Evolutionary conservation across 2,797 vertebrate genomes (phyloP).

Genomic region (Pteronotus mesoamericanus): DNA sequence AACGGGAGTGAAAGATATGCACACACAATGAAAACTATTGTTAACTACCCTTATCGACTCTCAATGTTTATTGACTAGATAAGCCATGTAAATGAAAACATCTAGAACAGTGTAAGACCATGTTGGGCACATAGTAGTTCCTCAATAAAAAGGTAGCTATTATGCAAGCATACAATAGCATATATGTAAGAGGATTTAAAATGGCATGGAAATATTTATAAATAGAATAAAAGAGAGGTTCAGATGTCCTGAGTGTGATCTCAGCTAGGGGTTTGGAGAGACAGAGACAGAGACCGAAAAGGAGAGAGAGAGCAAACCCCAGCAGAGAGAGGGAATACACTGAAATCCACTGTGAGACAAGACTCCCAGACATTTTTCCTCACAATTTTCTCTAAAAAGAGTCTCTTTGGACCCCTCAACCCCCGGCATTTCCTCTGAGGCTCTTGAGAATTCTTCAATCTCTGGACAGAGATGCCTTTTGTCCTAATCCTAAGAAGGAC

Average conservation of each 20-base stretch:
- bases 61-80: neutral
- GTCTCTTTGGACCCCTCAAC: neutral
- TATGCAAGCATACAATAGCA: neutral
- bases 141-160: neutral
- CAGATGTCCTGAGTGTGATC: neutral
- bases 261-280: neutral
- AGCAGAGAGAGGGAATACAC: neutral
- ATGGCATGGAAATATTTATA: neutral
- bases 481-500: neutral
- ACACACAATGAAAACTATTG: neutral
- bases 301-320: neutral
- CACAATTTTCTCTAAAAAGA: neutral
- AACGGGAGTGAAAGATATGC: neutral
- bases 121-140: neutral
- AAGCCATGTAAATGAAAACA: neutral
- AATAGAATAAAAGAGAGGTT: neutral
- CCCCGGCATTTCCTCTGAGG: neutral
- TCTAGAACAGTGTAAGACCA: neutral
- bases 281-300: neutral
- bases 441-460: neutral
- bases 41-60: neutral
- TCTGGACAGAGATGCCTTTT: neutral
- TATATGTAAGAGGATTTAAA: neutral
- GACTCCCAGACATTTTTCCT: neutral
- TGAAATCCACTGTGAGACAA: neutral